Evolutionary conservation across 2,797 vertebrate species (phyloP), one percentile per base, ranked within the genome.

Genomic region (Philypnodon macrostomus): DNA sequence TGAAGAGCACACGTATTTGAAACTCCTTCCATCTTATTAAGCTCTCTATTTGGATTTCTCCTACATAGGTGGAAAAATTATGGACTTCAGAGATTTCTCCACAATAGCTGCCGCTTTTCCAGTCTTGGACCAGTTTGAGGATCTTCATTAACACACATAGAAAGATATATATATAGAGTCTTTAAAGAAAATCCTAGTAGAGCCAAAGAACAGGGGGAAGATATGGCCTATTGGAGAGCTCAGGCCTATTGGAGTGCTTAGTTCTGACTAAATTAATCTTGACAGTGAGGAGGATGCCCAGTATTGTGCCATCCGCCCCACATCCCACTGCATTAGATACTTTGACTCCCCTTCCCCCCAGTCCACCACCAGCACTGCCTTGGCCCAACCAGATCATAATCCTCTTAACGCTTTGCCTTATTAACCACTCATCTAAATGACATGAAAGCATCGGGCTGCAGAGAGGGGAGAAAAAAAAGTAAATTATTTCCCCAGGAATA

Each of bases 361-460:
- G 19, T 47, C 52, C 68, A 63, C 36, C 57, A 48, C 23, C 45
- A 54, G 14, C 30, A 38, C 53, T 33, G 67, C 71, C 72, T 67
- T 56, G 68, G 81, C 85, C 86, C 84, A 67, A 89, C 82, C 82
- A 79, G 77, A 88, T 87, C 79, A 86, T 89, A 90, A 91, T 91
- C 89, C 90, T 90, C 88, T 91, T 91, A 91, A 86, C 84, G 84
- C 80, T 87, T 79, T 84, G 87, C 87, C 89, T 91, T 90, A 91
- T 90, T 91, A 89, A 88, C 81, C 86, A 88, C 87, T 90, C 86
- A 85, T 87, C 84, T 87, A 88, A 89, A 90, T 89, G 88, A 88
- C 88, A 89, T 89, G 83, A 89, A 90, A 90, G 88, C 74, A 87
- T 76, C 62, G 38, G 44, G 76, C 81, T 77, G 63, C 63, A 79